Base-by-base conservation (phyloP, 1,140 invertebrate species). In the Hyposmocoma kahamanoa region DNA sequence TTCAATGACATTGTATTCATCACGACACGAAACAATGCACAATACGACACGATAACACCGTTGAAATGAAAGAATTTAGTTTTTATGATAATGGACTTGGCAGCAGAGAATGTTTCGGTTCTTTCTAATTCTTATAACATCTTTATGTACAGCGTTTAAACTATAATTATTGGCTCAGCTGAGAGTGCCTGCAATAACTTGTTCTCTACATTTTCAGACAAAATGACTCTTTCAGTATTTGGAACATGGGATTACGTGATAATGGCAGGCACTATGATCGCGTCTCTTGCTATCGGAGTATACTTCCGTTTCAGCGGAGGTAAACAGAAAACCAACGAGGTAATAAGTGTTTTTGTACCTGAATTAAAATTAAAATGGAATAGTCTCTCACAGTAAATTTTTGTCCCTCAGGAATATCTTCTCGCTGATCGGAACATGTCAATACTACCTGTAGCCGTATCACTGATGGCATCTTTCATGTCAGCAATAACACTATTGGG, bases 391-490 rank as follows among this genome's bases (percentile, higher is more conserved):
- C 6, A 28, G 24, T 6, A n/a, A n/a, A n/a, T n/a, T n/a, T 61
- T 60, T 61, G 50, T n/a, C 64, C 88, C 86, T 42, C 73, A 94
- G 89, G 95, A 97, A 80, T 97, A 96, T 67, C 88, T 97, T 50
- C 67, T 94, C 34, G 96, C 93, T 0, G 93, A 95, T 59, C 88
- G 90, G 50, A 92, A 92, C 20, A 94, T 96, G 93, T 86, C 89
- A 2, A 87, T 95, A 42, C 67, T 89, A 0, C 95, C 95, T 0
- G 95, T 97, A 0, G 93, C 93, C 1, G 93, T 97, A 50, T 96
- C 94, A 11, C 79, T 97, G 0, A 95, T 97, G 92, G 94, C 96
- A 6, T 97, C 95, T 32, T 98, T 98, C 68, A 97, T 98, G 94
- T 98, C 96, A 0, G 95, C 96, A 9, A 92, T 98, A 13, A 96